Base-by-base conservation (phyloP, 2,888 invertebrate species). In the Drosophila nigricruria region DNA sequence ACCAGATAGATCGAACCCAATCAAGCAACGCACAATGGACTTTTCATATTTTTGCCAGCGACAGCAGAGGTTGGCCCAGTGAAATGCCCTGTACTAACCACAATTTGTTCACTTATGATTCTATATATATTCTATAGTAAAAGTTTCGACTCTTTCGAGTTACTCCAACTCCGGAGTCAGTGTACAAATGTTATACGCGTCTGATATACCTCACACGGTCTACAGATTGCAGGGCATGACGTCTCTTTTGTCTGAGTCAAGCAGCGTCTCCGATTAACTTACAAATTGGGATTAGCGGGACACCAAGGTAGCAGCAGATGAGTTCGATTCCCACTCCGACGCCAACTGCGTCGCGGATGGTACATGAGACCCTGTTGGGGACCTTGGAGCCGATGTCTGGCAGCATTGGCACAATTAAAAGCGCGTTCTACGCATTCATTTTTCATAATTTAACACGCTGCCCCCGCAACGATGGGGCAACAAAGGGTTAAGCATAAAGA, bases 261-360 rank as follows among this genome's bases (percentile, higher is more conserved):
- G 73, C 84, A 77, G 79, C 81, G 81, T 79, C 90, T 83, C 81
- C 91, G 89, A 90, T 89, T 88, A 88, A 89, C 90, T 82, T 88
- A 90, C 91, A 91, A 91, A 91, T 91, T 91, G 87, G 88, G 84
- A 84, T 86, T 91, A 86, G 91, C 91, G 91, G 91, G 91, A 91
- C 88, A 91, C 90, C 91, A 64, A 69, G 71, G 73, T 77, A 74
- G 78, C 83, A 54, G 56, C 61, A 63, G 65, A 56, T 64, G 62
- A 43, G 32, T 23, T 40, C 20, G 47, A 64, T 60, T 38, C 52
- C 34, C 40, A 68, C 30, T 61, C 30, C 30, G 47, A 27, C 25
- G 42, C 56, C 30, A 47, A 52, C 53, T 38, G 50, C 60, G 73
- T 23, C 38, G 45, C 32, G 38, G 67, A 81, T 79, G 86, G 81